phyloP scores from a whole-genome alignment of 2,888 invertebrate genomes.

The Drosophila mercatorum region DNA sequence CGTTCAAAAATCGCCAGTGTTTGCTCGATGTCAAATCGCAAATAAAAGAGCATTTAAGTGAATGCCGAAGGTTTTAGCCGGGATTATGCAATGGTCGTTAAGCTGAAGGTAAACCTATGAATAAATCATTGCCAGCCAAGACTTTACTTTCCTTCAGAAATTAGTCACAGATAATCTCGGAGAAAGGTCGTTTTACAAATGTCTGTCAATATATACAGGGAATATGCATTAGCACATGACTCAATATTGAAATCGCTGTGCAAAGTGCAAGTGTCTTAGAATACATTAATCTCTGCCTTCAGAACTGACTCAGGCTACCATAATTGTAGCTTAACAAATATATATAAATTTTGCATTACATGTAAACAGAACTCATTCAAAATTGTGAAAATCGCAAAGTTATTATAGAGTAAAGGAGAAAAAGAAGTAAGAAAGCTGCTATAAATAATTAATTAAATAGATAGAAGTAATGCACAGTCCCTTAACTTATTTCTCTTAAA shows the following conservation, averaged over 20 bases:
- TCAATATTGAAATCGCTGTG: constrained; percentile 9
- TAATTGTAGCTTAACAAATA: not conserved
- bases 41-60: constrained; percentile 15
- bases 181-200: constrained; percentile 34
- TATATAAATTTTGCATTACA: not conserved
- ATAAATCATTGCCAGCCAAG: constrained; percentile 18
- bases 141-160: constrained; percentile 5
- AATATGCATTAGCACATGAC: constrained; percentile 13
- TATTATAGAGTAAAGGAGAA: not conserved
- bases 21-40: constrained; percentile 19
- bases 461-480: not conserved
- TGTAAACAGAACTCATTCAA: not conserved
- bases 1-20: constrained; percentile 16
- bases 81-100: constrained; percentile 7
- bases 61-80: not conserved
- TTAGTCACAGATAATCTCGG: constrained; percentile 32
- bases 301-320: not conserved
- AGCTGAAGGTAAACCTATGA: constrained; percentile 1
- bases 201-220: constrained; percentile 9
- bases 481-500: not conserved
- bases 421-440: no score
- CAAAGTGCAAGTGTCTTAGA: not conserved
- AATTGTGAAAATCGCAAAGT: constrained; percentile 5
- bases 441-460: not conserved
- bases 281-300: not conserved